These are phyloP conservation scores for Eumaeus atala DNA, from an alignment of 1,140 invertebrate species.

Conservation along the genomic window DNA sequence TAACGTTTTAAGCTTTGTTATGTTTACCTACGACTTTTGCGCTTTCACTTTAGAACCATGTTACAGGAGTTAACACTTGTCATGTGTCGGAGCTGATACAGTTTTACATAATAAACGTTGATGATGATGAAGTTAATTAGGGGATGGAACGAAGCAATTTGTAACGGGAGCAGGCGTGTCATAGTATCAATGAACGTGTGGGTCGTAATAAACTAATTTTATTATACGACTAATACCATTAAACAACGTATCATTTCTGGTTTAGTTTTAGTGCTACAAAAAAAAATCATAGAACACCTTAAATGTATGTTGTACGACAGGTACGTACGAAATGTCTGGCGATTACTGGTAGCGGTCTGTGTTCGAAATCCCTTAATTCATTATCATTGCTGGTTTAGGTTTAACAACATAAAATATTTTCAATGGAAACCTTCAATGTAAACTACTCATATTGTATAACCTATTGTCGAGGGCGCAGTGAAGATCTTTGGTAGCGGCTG, in stretches of 20 bases:
- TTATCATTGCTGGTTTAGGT: not conserved
- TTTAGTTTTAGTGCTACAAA: not conserved
- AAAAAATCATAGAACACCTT: not conserved
- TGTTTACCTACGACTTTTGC: too few relatives aligned
- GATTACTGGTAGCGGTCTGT: not conserved
- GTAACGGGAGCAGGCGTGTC: slow-evolving; percentile 28
- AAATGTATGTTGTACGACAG: slow-evolving; percentile 10
- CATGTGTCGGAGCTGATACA: too few relatives aligned
- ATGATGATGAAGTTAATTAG: not conserved
- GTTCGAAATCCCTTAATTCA: not conserved
- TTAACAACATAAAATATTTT: not conserved
- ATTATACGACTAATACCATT: not conserved
- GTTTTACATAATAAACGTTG: too few relatives aligned
- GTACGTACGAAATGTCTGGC: not conserved
- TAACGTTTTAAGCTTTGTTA: too few relatives aligned
- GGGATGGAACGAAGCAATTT: slow-evolving; percentile 26
- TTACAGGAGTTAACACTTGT: too few relatives aligned
- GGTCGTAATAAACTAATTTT: not conserved
- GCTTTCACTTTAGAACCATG: too few relatives aligned
- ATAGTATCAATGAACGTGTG: slow-evolving; percentile 41
- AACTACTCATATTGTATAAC: not conserved
- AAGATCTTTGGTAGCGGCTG: slow-evolving; percentile 18
- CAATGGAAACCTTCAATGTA: not conserved
- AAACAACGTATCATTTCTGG: slow-evolving; percentile 20
- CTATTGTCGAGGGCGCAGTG: not conserved